phyloP scores from a whole-genome alignment of 2,113 vertebrate genomes.

The Sphaerodactylus townsendi region DNA sequence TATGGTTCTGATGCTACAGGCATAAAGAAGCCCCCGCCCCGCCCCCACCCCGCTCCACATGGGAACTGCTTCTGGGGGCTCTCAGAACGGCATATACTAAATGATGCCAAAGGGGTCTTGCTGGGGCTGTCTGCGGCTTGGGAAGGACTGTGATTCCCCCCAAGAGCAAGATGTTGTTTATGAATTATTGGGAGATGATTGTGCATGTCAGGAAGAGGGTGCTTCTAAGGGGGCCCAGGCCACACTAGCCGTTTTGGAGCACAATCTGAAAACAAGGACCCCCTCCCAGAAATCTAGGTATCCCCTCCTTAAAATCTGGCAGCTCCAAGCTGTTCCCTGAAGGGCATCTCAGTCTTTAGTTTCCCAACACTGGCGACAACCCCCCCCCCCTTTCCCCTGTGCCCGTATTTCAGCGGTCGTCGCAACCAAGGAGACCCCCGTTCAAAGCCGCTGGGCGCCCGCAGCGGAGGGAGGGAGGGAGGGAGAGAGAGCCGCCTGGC shows the following conservation, averaged over 20 bases:
- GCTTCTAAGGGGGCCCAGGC: too few relatives aligned
- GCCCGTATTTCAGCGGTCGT: too few relatives aligned
- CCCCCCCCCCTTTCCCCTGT: not conserved
- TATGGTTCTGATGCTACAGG: not conserved
- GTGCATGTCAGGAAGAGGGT: too few relatives aligned
- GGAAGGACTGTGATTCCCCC: not conserved
- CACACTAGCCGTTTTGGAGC: not conserved
- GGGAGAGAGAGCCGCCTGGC: slow-evolving; percentile 48
- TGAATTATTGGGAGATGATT: slow-evolving; percentile 6
- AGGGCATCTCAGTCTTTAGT: slow-evolving; percentile 23
- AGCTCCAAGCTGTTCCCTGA: not conserved
- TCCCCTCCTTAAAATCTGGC: not conserved
- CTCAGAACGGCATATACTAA: not conserved
- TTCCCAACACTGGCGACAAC: slow-evolving; percentile 5
- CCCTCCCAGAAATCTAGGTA: too few relatives aligned
- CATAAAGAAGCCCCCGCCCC: slow-evolving; percentile 31
- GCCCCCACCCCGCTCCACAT: slow-evolving; percentile 15
- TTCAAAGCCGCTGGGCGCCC: not conserved
- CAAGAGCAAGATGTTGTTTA: not conserved
- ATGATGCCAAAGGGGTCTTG: not conserved
- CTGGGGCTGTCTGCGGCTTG: not conserved
- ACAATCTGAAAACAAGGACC: not conserved
- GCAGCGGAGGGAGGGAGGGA: slow-evolving; percentile 27
- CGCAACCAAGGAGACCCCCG: too few relatives aligned
- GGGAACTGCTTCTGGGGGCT: not conserved